Percentiles rank a stretch among this genome's conserved stretches.
phyloP scores from a whole-genome alignment of 2,797 vertebrate genomes.

The Spinibarbus caldwelli region DNA sequence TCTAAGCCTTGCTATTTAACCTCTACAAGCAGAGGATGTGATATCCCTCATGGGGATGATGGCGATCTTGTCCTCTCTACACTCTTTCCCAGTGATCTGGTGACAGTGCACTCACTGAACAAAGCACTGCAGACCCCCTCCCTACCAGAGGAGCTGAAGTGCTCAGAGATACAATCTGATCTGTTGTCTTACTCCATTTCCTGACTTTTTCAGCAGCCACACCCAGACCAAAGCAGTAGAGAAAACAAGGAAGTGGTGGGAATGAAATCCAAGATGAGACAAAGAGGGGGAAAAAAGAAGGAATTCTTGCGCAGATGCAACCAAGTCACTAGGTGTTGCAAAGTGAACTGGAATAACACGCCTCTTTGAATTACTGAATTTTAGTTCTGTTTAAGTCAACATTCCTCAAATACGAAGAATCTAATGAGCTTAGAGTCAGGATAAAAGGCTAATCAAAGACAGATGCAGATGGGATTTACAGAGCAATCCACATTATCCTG shows the following conservation, averaged over 20 bases:
- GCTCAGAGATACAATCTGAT: slow-evolving; percentile 36
- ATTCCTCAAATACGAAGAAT: slow-evolving; percentile 57
- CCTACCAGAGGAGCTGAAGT: neutral
- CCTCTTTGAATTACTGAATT: neutral
- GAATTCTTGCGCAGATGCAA: neutral
- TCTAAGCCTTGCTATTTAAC: slow-evolving; percentile 64
- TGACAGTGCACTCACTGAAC: slow-evolving; percentile 1
- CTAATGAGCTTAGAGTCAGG: slow-evolving; percentile 44
- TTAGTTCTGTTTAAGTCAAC: slow-evolving; percentile 30
- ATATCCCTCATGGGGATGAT: slow-evolving; percentile 70
- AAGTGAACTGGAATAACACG: slow-evolving; percentile 23
- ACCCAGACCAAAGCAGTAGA: slow-evolving; percentile 7
- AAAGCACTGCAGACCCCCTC: slow-evolving; percentile 5
- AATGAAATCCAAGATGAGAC: neutral
- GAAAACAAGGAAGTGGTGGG: neutral
- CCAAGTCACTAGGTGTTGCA: slow-evolving; percentile 40
- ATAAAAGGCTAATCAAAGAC: slow-evolving; percentile 65
- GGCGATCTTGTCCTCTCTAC: slow-evolving; percentile 25
- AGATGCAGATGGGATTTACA: slow-evolving; percentile 60
- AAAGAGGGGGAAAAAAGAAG: neutral
- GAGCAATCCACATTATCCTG: neutral
- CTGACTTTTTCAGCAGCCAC: slow-evolving; percentile 19
- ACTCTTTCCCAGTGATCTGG: slow-evolving; percentile 3
- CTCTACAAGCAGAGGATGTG: slow-evolving; percentile 65
- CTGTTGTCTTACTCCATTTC: slow-evolving; percentile 21